A percentile compares a stretch with the other conserved stretches of the same genome.
These are phyloP conservation scores for Xylocopa sonorina DNA, from an alignment of 1,140 invertebrate species.

Conservation along the genomic window DNA sequence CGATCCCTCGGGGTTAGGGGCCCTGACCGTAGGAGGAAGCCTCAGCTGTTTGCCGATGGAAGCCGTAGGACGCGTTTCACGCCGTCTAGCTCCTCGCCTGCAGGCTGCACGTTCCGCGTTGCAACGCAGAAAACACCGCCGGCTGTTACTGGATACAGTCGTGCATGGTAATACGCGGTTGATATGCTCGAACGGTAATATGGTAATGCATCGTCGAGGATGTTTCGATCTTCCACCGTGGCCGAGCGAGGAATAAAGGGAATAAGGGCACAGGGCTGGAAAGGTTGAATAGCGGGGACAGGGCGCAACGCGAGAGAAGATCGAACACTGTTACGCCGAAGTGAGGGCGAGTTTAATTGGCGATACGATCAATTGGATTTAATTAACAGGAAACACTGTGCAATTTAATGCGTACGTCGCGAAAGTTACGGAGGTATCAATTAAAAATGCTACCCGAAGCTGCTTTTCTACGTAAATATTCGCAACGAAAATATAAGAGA, in stretches of 20 bases:
- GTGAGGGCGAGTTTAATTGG: no score
- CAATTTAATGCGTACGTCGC: no score
- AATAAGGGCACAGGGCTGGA: background rate
- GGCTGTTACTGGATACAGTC: conserved; percentile 41
- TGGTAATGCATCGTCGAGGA: conserved; percentile 37
- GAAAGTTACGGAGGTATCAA: no score
- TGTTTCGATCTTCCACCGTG: conserved; percentile 12
- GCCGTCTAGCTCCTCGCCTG: conserved; percentile 7
- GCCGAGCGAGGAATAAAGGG: conserved; percentile 18
- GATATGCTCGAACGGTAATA: conserved; percentile 49
- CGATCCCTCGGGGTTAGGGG: conserved; percentile 68
- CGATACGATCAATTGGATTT: no score
- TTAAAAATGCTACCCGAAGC: no score
- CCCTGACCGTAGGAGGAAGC: conserved; percentile 69
- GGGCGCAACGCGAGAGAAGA: background rate
- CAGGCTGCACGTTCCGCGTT: conserved; percentile 5
- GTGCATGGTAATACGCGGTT: conserved; percentile 39
- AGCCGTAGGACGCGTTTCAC: conserved; percentile 68
- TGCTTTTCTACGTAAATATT: no score
- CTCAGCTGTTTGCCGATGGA: conserved; percentile 79
- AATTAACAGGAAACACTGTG: no score
- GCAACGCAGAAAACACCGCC: conserved; percentile 10
- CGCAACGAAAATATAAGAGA: no score
- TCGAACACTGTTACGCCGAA: conserved; percentile 3
- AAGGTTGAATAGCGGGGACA: background rate